These are phyloP conservation scores for Eugnorisma glareosa DNA, from an alignment of 2,888 invertebrate genomes.

Conservation along the genomic window DNA sequence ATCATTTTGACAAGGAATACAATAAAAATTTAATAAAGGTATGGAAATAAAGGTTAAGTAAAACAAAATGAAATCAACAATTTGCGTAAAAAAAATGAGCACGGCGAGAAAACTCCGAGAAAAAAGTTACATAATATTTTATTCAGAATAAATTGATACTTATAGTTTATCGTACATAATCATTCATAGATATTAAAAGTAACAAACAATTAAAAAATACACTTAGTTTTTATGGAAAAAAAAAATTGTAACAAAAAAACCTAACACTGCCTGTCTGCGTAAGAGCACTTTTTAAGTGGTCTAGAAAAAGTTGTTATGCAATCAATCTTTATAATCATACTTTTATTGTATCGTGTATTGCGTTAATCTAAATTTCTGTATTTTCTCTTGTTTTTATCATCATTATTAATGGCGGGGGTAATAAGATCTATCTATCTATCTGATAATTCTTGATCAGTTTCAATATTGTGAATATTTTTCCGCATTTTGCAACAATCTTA, in stretches of 20 bases:
- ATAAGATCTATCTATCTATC: conserved; percentile 19
- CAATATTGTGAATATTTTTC: background rate
- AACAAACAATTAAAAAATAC: background rate
- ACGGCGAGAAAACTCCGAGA: background rate
- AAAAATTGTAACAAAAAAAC: conserved; percentile 26
- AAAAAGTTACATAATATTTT: background rate
- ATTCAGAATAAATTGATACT: background rate
- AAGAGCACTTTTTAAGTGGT: conserved; percentile 47
- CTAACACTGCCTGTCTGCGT: conserved; percentile 31
- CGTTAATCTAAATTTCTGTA: conserved; percentile 49
- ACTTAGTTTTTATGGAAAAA: conserved; percentile 9
- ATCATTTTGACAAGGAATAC: background rate
- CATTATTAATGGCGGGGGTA: conserved; percentile 19
- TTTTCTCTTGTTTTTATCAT: conserved; percentile 45
- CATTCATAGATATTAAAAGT: background rate
- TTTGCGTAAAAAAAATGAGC: background rate
- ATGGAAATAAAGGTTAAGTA: too few relatives aligned
- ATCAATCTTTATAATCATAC: conserved; percentile 54
- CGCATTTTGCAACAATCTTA: background rate
- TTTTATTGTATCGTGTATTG: conserved; percentile 50
- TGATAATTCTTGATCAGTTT: background rate
- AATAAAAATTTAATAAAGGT: background rate
- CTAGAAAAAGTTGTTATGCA: conserved; percentile 56
- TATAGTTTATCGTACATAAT: conserved; percentile 3
- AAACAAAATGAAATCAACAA: background rate